Evolutionary conservation across 53 echinoderm and acorn worm genomes (phyloP).

Genomic region (Hippasteria phrygiana): DNA sequence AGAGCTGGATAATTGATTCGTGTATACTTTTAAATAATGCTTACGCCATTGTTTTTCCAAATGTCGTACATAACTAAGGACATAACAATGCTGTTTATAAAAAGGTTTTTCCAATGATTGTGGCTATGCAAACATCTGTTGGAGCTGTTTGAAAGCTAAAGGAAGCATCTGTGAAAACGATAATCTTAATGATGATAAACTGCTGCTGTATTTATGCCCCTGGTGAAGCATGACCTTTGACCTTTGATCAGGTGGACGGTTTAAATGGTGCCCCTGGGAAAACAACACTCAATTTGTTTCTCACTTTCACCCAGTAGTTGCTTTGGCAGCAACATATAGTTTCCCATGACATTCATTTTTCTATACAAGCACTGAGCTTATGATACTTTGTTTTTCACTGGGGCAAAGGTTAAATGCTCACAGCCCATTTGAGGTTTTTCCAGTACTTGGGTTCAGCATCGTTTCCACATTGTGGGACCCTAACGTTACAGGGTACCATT

Average conservation of each 20-base stretch:
- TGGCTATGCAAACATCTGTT: too few relatives aligned
- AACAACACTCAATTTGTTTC: constrained; percentile 19
- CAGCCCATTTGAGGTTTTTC: not conserved
- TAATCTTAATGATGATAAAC: constrained; percentile 32
- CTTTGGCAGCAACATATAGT: not conserved
- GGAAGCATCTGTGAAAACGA: constrained; percentile 19
- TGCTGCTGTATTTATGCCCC: not conserved
- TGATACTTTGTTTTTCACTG: not conserved
- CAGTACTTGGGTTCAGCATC: not conserved
- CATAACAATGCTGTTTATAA: too few relatives aligned
- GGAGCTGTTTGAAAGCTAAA: too few relatives aligned
- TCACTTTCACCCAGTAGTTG: not conserved
- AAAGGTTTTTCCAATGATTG: too few relatives aligned
- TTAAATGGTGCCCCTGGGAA: not conserved
- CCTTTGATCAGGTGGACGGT: constrained; percentile 7
- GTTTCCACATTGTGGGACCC: too few relatives aligned
- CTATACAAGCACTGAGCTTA: not conserved
- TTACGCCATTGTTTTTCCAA: too few relatives aligned
- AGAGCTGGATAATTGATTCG: too few relatives aligned
- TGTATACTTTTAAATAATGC: too few relatives aligned
- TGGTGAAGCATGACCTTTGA: not conserved
- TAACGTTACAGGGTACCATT: too few relatives aligned
- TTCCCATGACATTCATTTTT: not conserved
- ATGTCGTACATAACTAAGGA: too few relatives aligned
- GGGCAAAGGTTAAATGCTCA: not conserved